These are phyloP conservation scores for Sebastes minor DNA, from an alignment of 2,797 vertebrate genomes.

Conservation along the genomic window DNA sequence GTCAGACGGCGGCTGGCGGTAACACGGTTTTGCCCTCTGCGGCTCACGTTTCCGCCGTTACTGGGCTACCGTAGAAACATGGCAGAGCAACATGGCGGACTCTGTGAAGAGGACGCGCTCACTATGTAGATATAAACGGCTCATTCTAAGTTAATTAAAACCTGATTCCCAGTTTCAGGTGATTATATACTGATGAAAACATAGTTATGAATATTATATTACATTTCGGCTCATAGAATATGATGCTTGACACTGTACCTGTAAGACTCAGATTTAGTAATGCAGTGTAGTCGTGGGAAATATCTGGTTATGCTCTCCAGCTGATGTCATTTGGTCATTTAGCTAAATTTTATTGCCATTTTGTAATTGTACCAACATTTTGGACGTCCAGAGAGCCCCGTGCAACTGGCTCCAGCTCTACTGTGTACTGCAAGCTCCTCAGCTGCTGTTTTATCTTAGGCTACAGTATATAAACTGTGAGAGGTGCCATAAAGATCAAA, in stretches of 20 bases:
- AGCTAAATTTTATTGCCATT: not conserved
- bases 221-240: not conserved
- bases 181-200: not conserved
- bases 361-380: not conserved
- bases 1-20: too few relatives aligned
- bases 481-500: conserved; percentile 71
- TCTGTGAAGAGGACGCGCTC: not conserved
- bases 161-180: too few relatives aligned
- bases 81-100: too few relatives aligned
- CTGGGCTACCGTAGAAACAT: too few relatives aligned
- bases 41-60: too few relatives aligned
- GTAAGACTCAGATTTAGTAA: not conserved
- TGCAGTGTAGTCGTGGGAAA: not conserved
- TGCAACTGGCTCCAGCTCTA: not conserved
- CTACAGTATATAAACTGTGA: conserved; percentile 64
- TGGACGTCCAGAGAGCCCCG: not conserved
- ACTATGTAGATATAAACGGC: not conserved
- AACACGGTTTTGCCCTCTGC: too few relatives aligned
- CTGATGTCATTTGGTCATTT: not conserved
- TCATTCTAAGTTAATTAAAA: not conserved
- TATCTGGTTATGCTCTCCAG: not conserved
- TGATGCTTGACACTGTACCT: not conserved
- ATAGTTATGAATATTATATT: not conserved
- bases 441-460: conserved; percentile 48
- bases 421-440: not conserved